Evolutionary conservation across 1,140 invertebrate species (phyloP), one percentile per base, ranked within the genome.

Genomic region (Phymastichus coffea): DNA sequence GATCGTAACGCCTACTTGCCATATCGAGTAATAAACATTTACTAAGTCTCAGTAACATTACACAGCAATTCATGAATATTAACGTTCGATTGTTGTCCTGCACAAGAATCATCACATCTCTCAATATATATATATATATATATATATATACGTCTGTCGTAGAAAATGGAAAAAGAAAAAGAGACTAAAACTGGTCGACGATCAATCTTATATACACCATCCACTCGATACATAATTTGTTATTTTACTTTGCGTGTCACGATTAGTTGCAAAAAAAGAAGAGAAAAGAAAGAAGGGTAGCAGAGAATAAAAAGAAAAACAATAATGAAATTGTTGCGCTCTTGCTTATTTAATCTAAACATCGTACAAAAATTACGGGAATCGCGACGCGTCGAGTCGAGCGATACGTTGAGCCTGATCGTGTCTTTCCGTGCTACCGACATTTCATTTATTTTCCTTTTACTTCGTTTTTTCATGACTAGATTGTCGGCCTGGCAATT

Each of bases 401-500:
- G n/a, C n/a, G n/a, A n/a, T n/a, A n/a, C 30, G 33, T 58, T 44
- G 56, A 46, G 35, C 40, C 35, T 57, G 49, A 52, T 44, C 41
- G 9, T 12, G 43, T 37, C 25, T 52, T 56, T 53, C 30, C 37
- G 15, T n/a, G n/a, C n/a, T n/a, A n/a, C n/a, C n/a, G n/a, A n/a
- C n/a, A n/a, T n/a, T n/a, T n/a, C n/a, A n/a, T n/a, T n/a, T n/a
- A n/a, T 23, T 30, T 55, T 55, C 44, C 14, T n/a, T 23, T 47
- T 56, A 41, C 28, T 47, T 25, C 28, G 28, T 72, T 65, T 57
- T 59, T 46, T 68, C 66, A 65, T 74, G 72, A 75, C 74, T 75
- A 75, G 72, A 75, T 73, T 66, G 58, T 70, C 65, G 68, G 70
- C 67, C 67, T 71, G 71, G 64, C 68, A 70, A 63, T 65, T n/a